Evolutionary conservation across 2,888 invertebrate genomes (phyloP).

Genomic region (Idaea straminata): DNA sequence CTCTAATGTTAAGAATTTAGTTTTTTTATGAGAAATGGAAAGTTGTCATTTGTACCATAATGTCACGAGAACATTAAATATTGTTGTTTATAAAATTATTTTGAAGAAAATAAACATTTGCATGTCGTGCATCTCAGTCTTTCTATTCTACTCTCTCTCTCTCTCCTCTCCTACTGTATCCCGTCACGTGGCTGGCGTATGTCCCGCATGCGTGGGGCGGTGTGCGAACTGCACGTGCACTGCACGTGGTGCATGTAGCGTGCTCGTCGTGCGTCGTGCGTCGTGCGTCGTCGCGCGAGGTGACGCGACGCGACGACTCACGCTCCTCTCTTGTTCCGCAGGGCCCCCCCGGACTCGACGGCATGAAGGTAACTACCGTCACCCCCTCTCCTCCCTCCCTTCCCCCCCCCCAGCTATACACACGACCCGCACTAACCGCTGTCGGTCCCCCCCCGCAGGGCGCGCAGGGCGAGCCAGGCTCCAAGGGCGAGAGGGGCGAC

Average conservation of each 20-base stretch:
- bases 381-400: constrained; percentile 4
- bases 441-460: constrained; percentile 86
- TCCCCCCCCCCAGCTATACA: constrained; percentile 13
- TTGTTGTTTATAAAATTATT: constrained; percentile 77
- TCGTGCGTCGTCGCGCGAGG: constrained; percentile 13
- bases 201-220: constrained; percentile 8
- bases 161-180: constrained; percentile 11
- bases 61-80: constrained; percentile 64
- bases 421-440: constrained; percentile 14
- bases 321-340: constrained; percentile 80
- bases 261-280: constrained; percentile 15
- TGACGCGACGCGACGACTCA: constrained; percentile 12
- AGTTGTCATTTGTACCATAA: constrained; percentile 77
- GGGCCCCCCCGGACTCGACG: constrained; percentile 96
- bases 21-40: constrained; percentile 69
- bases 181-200: constrained; percentile 6
- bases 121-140: constrained; percentile 68
- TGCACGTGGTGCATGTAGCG: constrained; percentile 74
- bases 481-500: constrained; percentile 95
- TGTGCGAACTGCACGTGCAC: constrained; percentile 2
- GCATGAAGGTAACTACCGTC: constrained; percentile 92
- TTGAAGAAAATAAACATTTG: constrained; percentile 74
- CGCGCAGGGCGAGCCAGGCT: constrained; percentile 94
- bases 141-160: constrained; percentile 30
- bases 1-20: constrained; percentile 60